These are phyloP conservation scores for Rhopalosiphum padi DNA, from an alignment of 1,140 invertebrate species.

Conservation along the genomic window DNA sequence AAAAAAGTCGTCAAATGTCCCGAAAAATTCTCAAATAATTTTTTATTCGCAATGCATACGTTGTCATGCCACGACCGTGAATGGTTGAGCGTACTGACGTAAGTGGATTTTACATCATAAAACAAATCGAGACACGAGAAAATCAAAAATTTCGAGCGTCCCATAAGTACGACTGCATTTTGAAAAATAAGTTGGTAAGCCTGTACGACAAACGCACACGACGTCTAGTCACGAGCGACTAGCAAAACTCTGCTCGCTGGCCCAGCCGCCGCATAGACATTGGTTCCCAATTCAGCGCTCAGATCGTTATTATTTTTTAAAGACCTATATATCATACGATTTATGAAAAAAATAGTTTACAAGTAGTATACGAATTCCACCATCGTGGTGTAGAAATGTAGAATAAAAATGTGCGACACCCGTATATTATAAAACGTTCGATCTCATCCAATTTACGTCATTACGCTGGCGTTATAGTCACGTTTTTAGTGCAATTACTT, in stretches of 20 bases:
- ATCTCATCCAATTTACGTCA: not conserved
- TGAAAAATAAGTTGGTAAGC: not conserved
- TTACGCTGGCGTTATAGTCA: not conserved
- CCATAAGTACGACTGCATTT: not conserved
- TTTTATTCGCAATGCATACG: not conserved
- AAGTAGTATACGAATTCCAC: too few relatives aligned
- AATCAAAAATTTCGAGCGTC: not conserved
- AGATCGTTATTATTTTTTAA: not conserved
- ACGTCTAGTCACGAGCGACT: not conserved
- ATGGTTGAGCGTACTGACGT: not conserved
- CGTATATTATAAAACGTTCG: not conserved
- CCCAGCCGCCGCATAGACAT: not conserved
- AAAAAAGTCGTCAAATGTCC: not conserved
- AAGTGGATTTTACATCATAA: not conserved
- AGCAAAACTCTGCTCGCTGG: not conserved
- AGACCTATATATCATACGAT: too few relatives aligned
- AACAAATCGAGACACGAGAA: not conserved
- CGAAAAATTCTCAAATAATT: not conserved
- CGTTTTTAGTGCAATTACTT: not conserved
- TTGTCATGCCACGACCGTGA: not conserved
- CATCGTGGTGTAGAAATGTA: too few relatives aligned
- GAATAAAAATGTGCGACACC: too few relatives aligned
- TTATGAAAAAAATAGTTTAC: too few relatives aligned
- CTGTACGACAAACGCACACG: not conserved
- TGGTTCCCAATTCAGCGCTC: constrained; percentile 4